Conservation (phyloP, 2,113 vertebrate species). For the Cynocephalus volans region DNA sequence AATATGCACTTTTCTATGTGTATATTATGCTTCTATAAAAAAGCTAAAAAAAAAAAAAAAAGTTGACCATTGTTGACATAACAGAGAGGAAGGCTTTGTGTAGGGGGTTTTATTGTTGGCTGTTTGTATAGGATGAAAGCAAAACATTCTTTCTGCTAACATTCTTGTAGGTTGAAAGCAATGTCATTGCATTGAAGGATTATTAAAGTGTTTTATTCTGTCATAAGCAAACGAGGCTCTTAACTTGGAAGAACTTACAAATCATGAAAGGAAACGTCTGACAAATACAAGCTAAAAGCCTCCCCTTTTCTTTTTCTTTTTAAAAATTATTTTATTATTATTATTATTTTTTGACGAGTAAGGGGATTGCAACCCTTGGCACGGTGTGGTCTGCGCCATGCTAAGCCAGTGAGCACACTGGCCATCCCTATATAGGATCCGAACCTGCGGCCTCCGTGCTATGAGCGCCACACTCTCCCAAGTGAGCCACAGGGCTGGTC, state of each 20-base stretch:
- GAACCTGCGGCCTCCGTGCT: too few relatives aligned
- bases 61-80: background rate
- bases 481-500: too few relatives aligned
- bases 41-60: background rate
- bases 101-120: background rate
- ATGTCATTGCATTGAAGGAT: background rate
- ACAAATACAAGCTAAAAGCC: background rate
- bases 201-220: constrained; percentile 23
- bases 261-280: constrained; percentile 30
- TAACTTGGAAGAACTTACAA: background rate
- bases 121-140: background rate
- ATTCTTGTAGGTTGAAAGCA: background rate
- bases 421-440: too few relatives aligned
- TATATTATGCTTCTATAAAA: background rate
- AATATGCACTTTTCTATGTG: background rate
- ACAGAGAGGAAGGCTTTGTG: constrained; percentile 35
- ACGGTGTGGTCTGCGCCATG: too few relatives aligned
- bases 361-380: too few relatives aligned
- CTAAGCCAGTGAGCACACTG: too few relatives aligned
- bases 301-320: background rate
- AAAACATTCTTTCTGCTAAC: constrained; percentile 65
- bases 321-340: too few relatives aligned
- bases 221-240: constrained; percentile 40
- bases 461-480: too few relatives aligned
- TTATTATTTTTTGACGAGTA: too few relatives aligned